Conservation (phyloP, 1,140 invertebrate genomes). For the Rhagoletis zephyria region DNA sequence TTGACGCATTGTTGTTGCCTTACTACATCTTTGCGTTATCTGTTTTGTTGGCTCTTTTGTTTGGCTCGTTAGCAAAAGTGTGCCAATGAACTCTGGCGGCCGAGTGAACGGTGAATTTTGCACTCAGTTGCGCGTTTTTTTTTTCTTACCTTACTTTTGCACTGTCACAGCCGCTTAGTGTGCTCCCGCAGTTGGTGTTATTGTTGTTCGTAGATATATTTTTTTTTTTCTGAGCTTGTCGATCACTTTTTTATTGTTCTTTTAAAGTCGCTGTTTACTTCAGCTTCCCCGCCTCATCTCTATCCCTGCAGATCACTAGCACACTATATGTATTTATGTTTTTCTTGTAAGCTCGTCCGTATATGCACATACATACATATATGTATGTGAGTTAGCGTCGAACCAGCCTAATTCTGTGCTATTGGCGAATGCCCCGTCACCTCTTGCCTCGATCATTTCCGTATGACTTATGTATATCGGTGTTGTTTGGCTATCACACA, state of each 20-base stretch:
- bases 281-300: not conserved
- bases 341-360: not conserved
- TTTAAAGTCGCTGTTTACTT: not conserved
- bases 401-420: not conserved
- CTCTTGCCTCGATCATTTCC: not conserved
- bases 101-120: slow-evolving; percentile 58
- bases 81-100: slow-evolving; percentile 59
- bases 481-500: not conserved
- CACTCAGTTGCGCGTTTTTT: not conserved
- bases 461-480: not conserved
- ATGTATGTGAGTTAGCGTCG: not conserved
- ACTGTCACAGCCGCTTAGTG: not conserved
- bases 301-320: not conserved
- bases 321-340: not conserved
- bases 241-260: not conserved
- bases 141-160: slow-evolving; percentile 22
- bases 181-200: not conserved
- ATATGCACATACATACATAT: not conserved
- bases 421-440: not conserved
- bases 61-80: slow-evolving; percentile 56
- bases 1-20: not conserved
- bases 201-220: not conserved
- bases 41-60: slow-evolving; percentile 35
- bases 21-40: slow-evolving; percentile 22
- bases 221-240: not conserved